Base-by-base conservation (phyloP, 1,140 invertebrate species). In the Cyclargus thomasi region DNA sequence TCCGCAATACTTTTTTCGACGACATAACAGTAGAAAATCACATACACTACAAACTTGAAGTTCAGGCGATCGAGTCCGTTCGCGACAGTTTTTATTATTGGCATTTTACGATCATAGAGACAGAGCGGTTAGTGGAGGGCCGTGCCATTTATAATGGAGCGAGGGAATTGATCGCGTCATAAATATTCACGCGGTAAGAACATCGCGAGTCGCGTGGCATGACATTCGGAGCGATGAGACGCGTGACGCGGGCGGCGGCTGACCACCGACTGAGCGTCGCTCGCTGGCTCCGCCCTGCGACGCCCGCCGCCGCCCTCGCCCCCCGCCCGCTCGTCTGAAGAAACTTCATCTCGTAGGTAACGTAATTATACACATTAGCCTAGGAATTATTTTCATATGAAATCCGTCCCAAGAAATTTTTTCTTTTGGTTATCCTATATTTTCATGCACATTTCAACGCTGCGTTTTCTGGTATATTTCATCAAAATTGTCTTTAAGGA, bases 321-420 rank as follows among this genome's bases (percentile, higher is more conserved):
- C 29, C 8, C 83, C 82, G 83, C 77, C 75, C 77, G 76, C 72
- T 8, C 83, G 81, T 79, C 83, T 83, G 72, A 85, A 81, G 80
- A 83, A 87, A 87, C 82, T 87, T 85, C 82, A 87, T 88, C 83
- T 83, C 84, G 81, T 83, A 80, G 75, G 74, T 77, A 86, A 83
- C 85, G 62, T 69, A 71, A 74, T 74, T 74, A 74, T 69, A 69
- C 66, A 65, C 57, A 68, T 64, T 62, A 84, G 82, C 79, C 39
- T 7, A 59, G 17, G 55, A 59, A 18, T 59, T 20, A 59, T 59
- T 59, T 59, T 59, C 55, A 20, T 59, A 11, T 7, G 7, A 5
- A 20, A 59, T 20, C 11, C 8, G 55, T 59, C 20, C 55, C 7
- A 21, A 59, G 18, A 21, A 18, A 59, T 22, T 7, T 7, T 59